Percentiles rank a stretch among this genome's conserved stretches.
Conservation (phyloP, 2,888 invertebrate genomes). For the Stenchaetothrips biformis region DNA sequence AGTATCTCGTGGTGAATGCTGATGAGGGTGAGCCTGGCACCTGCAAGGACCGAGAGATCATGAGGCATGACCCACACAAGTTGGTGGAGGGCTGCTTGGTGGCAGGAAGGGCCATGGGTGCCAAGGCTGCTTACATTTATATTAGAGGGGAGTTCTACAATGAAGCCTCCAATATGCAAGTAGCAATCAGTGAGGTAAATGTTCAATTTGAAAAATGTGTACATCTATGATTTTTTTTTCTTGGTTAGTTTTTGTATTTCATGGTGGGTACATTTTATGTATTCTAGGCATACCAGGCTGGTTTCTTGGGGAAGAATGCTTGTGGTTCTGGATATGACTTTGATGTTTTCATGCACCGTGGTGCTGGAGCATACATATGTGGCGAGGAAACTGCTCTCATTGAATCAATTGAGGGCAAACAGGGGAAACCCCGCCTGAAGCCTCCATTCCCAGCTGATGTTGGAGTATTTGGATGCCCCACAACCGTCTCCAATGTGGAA, state of each 20-base stretch:
- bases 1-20: slow-evolving; percentile 96
- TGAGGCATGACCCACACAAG: slow-evolving; percentile 99
- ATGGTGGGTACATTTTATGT: slow-evolving; percentile 28
- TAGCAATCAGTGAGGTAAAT: slow-evolving; percentile 86
- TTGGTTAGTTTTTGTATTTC: too few relatives aligned
- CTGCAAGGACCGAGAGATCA: slow-evolving; percentile 98
- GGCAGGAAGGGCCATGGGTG: slow-evolving; percentile 94
- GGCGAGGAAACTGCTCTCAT: slow-evolving; percentile 99
- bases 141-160: slow-evolving; percentile 99
- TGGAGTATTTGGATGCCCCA: slow-evolving; percentile 97
- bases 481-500: slow-evolving; percentile 98
- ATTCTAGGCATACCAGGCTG: slow-evolving; percentile 85
- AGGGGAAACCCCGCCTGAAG: slow-evolving; percentile 96
- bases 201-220: slow-evolving; percentile 26
- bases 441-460: slow-evolving; percentile 99
- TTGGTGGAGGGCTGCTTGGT: slow-evolving; percentile 92
- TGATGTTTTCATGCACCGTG: slow-evolving; percentile 95
- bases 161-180: slow-evolving; percentile 96
- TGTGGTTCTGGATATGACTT: slow-evolving; percentile 96
- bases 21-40: slow-evolving; percentile 99
- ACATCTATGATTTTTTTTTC: background rate
- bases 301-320: slow-evolving; percentile 90
- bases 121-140: slow-evolving; percentile 97
- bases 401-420: slow-evolving; percentile 96
- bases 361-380: slow-evolving; percentile 98